Percentiles rank a stretch among this genome's conserved stretches.
Conservation (phyloP, 2,113 vertebrate genomes). For the Pantherophis guttatus region DNA sequence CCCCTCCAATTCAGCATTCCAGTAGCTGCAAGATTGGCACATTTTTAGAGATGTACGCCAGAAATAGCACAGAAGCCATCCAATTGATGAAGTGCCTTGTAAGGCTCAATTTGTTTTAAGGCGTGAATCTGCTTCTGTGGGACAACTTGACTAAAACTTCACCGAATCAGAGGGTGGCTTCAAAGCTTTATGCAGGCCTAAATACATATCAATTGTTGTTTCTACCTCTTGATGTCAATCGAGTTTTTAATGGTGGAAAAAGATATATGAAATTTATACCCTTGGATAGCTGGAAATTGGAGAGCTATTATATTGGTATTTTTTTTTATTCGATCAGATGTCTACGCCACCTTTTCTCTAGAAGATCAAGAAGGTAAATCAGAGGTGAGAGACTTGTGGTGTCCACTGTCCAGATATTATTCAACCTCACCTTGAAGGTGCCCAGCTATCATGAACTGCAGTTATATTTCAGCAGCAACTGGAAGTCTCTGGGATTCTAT, state of each 20-base stretch:
- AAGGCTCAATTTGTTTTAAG: not conserved
- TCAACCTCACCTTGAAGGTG: not conserved
- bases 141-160: not conserved
- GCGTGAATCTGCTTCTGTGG: not conserved
- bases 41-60: not conserved
- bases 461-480: not conserved
- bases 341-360: not conserved
- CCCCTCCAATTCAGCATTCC: not conserved
- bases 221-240: not conserved
- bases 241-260: not conserved
- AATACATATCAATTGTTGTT: not conserved
- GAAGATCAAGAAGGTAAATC: not conserved
- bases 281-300: not conserved
- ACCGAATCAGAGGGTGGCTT: not conserved
- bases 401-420: not conserved
- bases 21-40: not conserved
- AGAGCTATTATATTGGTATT: not conserved
- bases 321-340: not conserved
- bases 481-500: not conserved
- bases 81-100: not conserved
- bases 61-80: not conserved
- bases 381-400: not conserved
- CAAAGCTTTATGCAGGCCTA: not conserved
- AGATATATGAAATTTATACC: not conserved
- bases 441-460: not conserved